Evolutionary conservation across 1,140 invertebrate genomes (phyloP).

Genomic region (Pogonognathellus flavescens): DNA sequence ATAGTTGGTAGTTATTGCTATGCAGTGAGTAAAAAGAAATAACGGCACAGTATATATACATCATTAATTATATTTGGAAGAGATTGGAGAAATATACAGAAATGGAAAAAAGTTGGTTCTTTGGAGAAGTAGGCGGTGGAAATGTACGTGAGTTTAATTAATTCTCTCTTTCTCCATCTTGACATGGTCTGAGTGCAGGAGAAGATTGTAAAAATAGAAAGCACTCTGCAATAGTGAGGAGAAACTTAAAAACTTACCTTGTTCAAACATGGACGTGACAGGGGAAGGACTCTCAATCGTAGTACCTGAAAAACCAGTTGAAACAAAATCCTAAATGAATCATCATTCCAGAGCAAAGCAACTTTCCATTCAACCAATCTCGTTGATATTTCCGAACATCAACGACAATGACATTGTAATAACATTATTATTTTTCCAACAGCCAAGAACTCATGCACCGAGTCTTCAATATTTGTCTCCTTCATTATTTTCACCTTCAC

Average conservation of each 20-base stretch:
- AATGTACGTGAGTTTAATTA: neutral
- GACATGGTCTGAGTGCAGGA: neutral
- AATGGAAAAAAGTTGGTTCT: neutral
- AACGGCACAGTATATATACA: no score
- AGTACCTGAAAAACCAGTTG: conserved; percentile 54
- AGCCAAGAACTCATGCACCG: no score
- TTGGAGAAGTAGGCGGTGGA: neutral
- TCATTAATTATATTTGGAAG: neutral
- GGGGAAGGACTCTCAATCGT: conserved; percentile 63
- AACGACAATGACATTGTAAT: no score
- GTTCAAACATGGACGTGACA: conserved; percentile 62
- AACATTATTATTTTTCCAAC: no score
- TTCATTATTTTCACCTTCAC: no score
- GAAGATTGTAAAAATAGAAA: neutral
- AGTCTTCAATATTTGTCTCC: no score
- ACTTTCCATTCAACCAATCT: neutral
- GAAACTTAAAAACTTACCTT: conserved; percentile 51
- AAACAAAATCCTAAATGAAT: neutral
- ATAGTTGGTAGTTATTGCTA: no score
- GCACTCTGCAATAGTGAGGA: neutral
- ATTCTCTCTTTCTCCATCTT: no score
- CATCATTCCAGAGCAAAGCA: neutral
- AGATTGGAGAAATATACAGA: neutral
- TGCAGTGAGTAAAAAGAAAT: no score
- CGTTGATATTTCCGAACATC: no score